Percentiles rank a stretch among this genome's conserved stretches.
Conservation (phyloP, 2,113 vertebrate species). For the Lepisosteus oculatus region DNA sequence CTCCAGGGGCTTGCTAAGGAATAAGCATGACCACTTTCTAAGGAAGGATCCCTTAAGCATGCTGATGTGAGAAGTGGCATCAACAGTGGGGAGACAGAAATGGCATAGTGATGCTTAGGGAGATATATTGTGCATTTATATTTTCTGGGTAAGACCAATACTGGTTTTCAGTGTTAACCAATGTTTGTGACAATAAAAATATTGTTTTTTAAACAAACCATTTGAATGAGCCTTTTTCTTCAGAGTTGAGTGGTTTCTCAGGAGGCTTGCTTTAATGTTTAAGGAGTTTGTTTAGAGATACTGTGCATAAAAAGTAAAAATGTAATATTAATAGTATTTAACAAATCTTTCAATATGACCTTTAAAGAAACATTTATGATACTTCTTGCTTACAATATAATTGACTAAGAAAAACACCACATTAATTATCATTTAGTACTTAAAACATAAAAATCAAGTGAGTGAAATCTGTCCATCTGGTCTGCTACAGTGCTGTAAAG, state of each 20-base stretch:
- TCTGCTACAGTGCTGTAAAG: too few relatives aligned
- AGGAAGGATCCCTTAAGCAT: slow-evolving; percentile 7
- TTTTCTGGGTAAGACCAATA: slow-evolving; percentile 10
- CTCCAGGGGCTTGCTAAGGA: slow-evolving; percentile 53
- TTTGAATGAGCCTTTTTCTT: not conserved
- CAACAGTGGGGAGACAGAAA: slow-evolving; percentile 4
- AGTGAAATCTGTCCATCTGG: too few relatives aligned
- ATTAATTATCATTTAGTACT: too few relatives aligned
- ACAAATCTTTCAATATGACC: not conserved
- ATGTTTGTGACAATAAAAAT: slow-evolving; percentile 44
- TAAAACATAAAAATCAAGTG: too few relatives aligned
- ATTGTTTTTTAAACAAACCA: slow-evolving; percentile 37
- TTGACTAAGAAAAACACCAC: too few relatives aligned
- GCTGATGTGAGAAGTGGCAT: slow-evolving; percentile 15
- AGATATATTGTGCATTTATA: not conserved
- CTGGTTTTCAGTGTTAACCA: slow-evolving; percentile 17
- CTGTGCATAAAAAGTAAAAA: not conserved
- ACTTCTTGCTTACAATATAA: too few relatives aligned
- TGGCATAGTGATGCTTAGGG: not conserved
- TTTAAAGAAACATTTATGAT: not conserved
- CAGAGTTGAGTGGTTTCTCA: slow-evolving; percentile 15
- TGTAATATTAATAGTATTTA: not conserved
- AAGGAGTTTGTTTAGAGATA: not conserved
- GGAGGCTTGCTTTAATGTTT: not conserved
- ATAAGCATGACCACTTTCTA: not conserved